These are phyloP conservation scores for Corythornis cristatus DNA, from an alignment of 2,113 vertebrate species.

Conservation along the genomic window DNA sequence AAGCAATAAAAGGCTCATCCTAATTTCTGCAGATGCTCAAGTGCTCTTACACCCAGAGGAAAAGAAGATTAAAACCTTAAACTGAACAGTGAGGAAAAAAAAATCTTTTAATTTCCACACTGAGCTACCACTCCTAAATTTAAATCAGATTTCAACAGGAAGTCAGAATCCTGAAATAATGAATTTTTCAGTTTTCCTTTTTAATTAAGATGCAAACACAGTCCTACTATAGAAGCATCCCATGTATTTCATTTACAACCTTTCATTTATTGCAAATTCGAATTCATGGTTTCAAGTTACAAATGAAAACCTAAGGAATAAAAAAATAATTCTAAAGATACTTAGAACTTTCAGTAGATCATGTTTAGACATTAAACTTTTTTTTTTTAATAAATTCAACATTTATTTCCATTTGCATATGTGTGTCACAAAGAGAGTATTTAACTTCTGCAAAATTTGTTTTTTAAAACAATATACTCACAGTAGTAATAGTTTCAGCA, in stretches of 20 bases:
- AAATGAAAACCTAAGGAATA: not conserved
- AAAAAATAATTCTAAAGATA: not conserved
- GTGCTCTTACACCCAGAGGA: not conserved
- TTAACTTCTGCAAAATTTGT: not conserved
- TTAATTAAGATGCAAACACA: not conserved
- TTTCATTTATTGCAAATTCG: not conserved
- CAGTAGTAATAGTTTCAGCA: conserved; percentile 97
- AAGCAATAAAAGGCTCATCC: not conserved
- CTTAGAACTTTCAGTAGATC: not conserved
- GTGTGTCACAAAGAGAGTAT: not conserved
- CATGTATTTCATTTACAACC: not conserved
- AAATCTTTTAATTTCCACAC: not conserved
- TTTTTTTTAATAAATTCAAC: not conserved
- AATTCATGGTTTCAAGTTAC: not conserved
- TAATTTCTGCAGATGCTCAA: not conserved
- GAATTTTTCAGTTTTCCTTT: not conserved
- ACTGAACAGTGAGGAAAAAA: not conserved
- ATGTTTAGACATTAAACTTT: not conserved
- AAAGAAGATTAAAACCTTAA: not conserved
- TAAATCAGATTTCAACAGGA: not conserved
- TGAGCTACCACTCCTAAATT: not conserved
- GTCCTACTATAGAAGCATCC: accelerated
- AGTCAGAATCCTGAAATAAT: not conserved
- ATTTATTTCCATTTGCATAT: not conserved
- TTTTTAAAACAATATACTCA: conserved; percentile 74